phyloP scores from a whole-genome alignment of 1,140 invertebrate genomes.

The Drosophila sp. region DNA sequence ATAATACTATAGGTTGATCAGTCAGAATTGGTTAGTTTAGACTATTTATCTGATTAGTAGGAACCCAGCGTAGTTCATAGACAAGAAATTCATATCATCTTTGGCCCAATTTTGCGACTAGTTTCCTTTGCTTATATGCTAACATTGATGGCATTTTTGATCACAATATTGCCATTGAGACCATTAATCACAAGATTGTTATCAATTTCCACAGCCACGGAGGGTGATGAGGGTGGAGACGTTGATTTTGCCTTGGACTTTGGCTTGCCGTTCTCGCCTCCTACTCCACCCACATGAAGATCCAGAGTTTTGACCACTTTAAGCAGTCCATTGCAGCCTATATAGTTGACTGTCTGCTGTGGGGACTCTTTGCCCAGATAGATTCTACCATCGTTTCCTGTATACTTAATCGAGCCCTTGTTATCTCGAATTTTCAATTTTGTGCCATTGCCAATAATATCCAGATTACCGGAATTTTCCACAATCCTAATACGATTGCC shows the following conservation, averaged over 20 bases:
- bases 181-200: conserved; percentile 58
- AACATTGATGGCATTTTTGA: conserved; percentile 78
- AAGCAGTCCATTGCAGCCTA: conserved; percentile 73
- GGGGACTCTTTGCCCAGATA: conserved; percentile 68
- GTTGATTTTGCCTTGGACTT: conserved; percentile 38
- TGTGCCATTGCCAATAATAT: conserved; percentile 72
- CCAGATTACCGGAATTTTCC: conserved; percentile 58
- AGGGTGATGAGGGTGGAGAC: neutral
- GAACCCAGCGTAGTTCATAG: conserved; percentile 30
- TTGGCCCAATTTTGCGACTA: conserved; percentile 37
- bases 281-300: conserved; percentile 20
- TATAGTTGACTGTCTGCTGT: conserved; percentile 71
- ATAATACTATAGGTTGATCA: conserved; percentile 33
- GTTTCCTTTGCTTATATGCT: conserved; percentile 46
- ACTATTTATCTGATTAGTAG: conserved; percentile 32
- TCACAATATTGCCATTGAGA: conserved; percentile 68
- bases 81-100: conserved; percentile 45
- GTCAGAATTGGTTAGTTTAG: conserved; percentile 36
- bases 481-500: conserved; percentile 71
- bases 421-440: conserved; percentile 72
- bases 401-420: conserved; percentile 64
- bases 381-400: conserved; percentile 77
- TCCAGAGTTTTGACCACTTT: conserved; percentile 73
- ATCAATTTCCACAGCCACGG: conserved; percentile 49
- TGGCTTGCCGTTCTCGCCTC: conserved; percentile 23